phyloP scores from a whole-genome alignment of 2,797 vertebrate genomes.

The Pseudochirops corinnae region DNA sequence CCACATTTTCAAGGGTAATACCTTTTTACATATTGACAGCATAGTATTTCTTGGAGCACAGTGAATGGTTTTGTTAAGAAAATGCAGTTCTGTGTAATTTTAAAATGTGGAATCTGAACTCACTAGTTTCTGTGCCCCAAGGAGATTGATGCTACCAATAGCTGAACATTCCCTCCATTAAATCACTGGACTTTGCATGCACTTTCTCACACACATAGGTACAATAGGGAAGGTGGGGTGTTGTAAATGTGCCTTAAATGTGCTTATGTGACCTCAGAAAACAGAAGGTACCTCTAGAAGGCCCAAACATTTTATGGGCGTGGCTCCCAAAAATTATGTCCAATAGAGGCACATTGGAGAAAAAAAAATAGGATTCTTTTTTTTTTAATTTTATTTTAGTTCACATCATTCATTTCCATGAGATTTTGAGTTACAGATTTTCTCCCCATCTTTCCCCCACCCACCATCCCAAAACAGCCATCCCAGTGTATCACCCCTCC shows the following conservation, averaged over 20 bases:
- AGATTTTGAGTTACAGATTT: no score
- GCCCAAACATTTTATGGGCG: not conserved
- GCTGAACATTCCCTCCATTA: not conserved
- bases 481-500: no score
- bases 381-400: no score
- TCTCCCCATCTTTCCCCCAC: no score
- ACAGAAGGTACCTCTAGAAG: accelerated
- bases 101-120: not conserved
- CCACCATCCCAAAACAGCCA: no score
- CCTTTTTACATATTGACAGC: conserved; percentile 13
- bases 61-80: not conserved
- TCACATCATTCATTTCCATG: no score
- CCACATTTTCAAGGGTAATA: conserved; percentile 10
- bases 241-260: not conserved
- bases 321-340: not conserved
- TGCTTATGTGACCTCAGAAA: not conserved
- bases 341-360: accelerated
- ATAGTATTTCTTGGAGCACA: not conserved
- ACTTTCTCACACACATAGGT: not conserved
- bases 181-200: not conserved
- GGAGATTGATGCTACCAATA: not conserved
- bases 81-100: not conserved
- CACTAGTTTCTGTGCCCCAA: accelerated
- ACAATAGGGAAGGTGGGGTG: not conserved
- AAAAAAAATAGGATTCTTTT: not conserved